Evolutionary conservation across 2,797 vertebrate genomes (phyloP), one percentile per base, ranked within the genome.

Genomic region (Channallabes apus): DNA sequence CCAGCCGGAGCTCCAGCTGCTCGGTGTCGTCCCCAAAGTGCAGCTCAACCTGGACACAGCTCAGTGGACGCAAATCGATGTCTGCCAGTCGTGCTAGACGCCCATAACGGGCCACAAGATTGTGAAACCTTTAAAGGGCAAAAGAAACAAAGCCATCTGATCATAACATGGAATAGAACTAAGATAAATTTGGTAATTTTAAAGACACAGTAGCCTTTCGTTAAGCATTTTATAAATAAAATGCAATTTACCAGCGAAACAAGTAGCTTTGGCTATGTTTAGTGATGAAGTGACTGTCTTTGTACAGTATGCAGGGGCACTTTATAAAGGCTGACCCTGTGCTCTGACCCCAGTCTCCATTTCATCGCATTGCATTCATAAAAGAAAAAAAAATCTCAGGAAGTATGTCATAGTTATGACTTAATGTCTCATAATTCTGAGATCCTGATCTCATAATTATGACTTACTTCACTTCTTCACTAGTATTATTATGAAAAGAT

Each of bases 61-160:
- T 95, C 91, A 94, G 95, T 0, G 98, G 98, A 41, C 95, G 95
- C 79, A 99, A 95, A 90, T 99, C 98, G 88, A 99, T 96, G 24
- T 98, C 97, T 0, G 96, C 98, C 93, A 99, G 91, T 1, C 97
- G 98, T 56, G 96, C 97, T 93, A 99, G 89, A 29, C 94, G 95
- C 12, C 98, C 98, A 0, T 99, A 99, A 89, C 97, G 97, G 0
- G 96, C 96, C 27, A 99, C 96, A 14, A 99, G 95, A 89, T 94
- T 90, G 14, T 96, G 96, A 90, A 98, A 99, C 94, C 98, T 99
- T 91, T 18, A 54, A 85, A 58, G 87, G 38, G 17, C 71, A 84
- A 81, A 4, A 83, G 58, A 73, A 72, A 81, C 58, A 20, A 12
- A 56, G 27, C 65, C 65, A 65, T 17, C 35, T 86, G 32, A 77